Evolutionary conservation across 2,888 invertebrate species (phyloP).

Genomic region (Eremobia ochroleuca): DNA sequence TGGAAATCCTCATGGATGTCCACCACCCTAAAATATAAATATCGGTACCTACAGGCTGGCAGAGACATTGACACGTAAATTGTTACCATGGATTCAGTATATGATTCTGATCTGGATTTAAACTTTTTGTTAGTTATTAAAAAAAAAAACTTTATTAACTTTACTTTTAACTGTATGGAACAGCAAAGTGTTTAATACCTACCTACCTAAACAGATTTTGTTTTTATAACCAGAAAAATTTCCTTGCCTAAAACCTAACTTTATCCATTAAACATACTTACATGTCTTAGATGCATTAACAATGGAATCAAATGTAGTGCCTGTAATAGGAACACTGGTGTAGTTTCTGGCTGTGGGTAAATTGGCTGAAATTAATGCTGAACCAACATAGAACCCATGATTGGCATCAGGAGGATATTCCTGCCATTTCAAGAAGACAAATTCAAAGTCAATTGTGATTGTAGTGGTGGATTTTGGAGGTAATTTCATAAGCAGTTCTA

Average conservation of each 20-base stretch:
- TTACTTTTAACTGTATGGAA: no score
- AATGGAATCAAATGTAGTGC: slow-evolving; percentile 92
- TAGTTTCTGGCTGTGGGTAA: slow-evolving; percentile 95
- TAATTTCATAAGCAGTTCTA: slow-evolving; percentile 95
- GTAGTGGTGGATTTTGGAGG: slow-evolving; percentile 95
- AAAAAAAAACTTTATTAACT: no score
- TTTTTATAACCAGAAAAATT: background rate
- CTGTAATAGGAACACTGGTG: slow-evolving; percentile 94
- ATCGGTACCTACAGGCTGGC: background rate
- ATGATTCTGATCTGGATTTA: background rate
- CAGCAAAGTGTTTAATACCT: no score
- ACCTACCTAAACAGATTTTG: no score
- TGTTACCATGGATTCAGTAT: background rate
- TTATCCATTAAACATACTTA: slow-evolving; percentile 71
- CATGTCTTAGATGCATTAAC: slow-evolving; percentile 92
- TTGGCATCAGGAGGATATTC: slow-evolving; percentile 99
- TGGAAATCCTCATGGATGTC: no score
- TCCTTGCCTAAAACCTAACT: no score
- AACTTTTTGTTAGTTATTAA: background rate
- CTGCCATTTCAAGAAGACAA: slow-evolving; percentile 99
- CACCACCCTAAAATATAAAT: no score
- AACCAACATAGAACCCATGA: slow-evolving; percentile 99
- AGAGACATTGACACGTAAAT: background rate
- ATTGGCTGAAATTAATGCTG: slow-evolving; percentile 95
- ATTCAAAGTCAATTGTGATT: slow-evolving; percentile 97